Evolutionary conservation across 2,113 vertebrate species (phyloP).

Genomic region (Cyprinodon tularosa): DNA sequence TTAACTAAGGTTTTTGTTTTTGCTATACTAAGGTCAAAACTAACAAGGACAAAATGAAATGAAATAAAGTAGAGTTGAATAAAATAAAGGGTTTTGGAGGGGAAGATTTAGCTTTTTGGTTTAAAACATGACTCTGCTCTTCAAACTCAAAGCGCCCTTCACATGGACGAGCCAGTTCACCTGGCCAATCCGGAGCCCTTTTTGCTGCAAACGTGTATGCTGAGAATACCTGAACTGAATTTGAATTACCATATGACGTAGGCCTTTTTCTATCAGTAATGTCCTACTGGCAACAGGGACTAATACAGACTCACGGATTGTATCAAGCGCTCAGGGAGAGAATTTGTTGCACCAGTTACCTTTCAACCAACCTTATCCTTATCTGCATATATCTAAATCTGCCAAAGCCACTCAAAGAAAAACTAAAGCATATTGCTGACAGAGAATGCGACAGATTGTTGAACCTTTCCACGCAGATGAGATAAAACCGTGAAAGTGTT

Average conservation of each 20-base stretch:
- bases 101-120: slow-evolving; percentile 4
- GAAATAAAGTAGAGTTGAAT: background rate
- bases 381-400: slow-evolving; percentile 25
- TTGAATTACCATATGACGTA: slow-evolving; percentile 80
- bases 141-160: slow-evolving; percentile 42
- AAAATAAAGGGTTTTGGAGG: background rate
- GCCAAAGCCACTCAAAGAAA: slow-evolving; percentile 21
- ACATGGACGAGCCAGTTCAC: slow-evolving; percentile 49
- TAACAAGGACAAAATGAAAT: background rate
- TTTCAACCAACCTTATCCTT: slow-evolving; percentile 40
- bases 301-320: slow-evolving; percentile 40
- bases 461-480: slow-evolving; percentile 7
- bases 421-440: slow-evolving; percentile 26
- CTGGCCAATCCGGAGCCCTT: slow-evolving; percentile 65
- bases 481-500: slow-evolving; percentile 33
- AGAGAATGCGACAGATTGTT: slow-evolving; percentile 54
- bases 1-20: slow-evolving; percentile 18
- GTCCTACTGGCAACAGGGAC: slow-evolving; percentile 68
- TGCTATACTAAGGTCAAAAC: slow-evolving; percentile 38
- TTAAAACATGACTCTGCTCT: slow-evolving; percentile 29
- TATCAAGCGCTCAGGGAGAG: slow-evolving; percentile 53
- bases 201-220: slow-evolving; percentile 75
- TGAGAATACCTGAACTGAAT: slow-evolving; percentile 79
- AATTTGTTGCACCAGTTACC: slow-evolving; percentile 67
- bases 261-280: slow-evolving; percentile 63